A percentile compares a stretch with the other conserved stretches of the same genome.
Evolutionary conservation across 2,888 invertebrate genomes (phyloP).

Genomic region (Cyaniris semiargus): DNA sequence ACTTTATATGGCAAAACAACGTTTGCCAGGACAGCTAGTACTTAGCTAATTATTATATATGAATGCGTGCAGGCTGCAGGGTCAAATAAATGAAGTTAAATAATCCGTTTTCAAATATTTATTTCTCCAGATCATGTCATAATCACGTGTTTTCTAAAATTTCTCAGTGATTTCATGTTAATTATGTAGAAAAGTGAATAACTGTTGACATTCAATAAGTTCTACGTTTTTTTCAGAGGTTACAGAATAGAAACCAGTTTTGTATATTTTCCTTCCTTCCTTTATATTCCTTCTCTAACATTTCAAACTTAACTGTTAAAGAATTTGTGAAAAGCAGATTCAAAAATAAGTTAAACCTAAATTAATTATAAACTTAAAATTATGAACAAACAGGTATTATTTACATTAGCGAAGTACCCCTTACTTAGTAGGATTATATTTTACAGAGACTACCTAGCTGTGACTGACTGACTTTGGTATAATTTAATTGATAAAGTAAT

Average conservation of each 20-base stretch:
- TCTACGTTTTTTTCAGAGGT: not conserved
- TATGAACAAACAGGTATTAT: not conserved
- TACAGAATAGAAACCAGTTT: not conserved
- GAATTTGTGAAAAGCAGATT: not conserved
- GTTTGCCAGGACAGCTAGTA: too few species aligned
- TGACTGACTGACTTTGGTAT: not conserved
- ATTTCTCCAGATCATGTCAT: conserved; percentile 25
- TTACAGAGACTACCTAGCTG: not conserved
- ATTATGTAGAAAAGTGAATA: too few species aligned
- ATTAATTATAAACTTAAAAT: not conserved
- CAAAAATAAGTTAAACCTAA: conserved; percentile 16
- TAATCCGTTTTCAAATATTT: not conserved
- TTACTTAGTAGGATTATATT: not conserved
- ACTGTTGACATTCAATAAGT: not conserved
- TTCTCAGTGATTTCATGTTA: too few species aligned
- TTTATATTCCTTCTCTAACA: not conserved
- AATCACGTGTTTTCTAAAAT: not conserved
- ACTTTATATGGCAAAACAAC: too few species aligned
- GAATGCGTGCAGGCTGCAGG: not conserved
- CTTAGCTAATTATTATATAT: too few species aligned
- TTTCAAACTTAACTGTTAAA: not conserved
- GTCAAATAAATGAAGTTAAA: not conserved
- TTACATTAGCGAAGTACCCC: not conserved
- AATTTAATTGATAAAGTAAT: too few species aligned
- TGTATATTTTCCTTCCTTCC: too few species aligned